Percentiles rank a stretch among this genome's conserved stretches.
Conservation (phyloP, 2,797 vertebrate species). For the Paguma larvata region DNA sequence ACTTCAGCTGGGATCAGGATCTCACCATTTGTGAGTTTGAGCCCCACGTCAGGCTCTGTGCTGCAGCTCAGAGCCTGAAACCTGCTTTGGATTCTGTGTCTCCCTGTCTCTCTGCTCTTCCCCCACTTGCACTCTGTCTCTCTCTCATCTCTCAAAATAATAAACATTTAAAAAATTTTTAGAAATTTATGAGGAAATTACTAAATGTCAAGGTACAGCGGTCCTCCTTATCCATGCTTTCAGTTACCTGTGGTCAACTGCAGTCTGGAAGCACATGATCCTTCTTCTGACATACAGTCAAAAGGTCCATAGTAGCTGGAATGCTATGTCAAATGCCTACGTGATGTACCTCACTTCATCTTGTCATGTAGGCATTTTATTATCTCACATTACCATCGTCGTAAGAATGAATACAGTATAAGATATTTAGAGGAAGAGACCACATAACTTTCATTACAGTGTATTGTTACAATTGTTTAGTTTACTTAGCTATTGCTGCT, state of each 20-base stretch:
- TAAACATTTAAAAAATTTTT: not conserved
- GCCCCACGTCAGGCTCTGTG: too few species aligned
- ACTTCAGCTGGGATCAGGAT: too few species aligned
- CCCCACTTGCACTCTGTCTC: too few species aligned
- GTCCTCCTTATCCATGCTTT: not conserved
- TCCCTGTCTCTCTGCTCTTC: too few species aligned
- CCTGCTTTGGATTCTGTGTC: too few species aligned
- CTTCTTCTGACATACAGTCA: not conserved
- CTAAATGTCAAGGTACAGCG: not conserved
- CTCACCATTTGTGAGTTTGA: too few species aligned
- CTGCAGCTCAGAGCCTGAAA: too few species aligned
- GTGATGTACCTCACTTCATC: not conserved
- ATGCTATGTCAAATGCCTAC: not conserved
- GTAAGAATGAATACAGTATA: not conserved
- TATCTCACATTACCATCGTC: not conserved
- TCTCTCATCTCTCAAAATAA: too few species aligned
- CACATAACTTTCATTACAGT: not conserved
- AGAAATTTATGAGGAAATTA: conserved; percentile 17
- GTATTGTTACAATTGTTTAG: not conserved
- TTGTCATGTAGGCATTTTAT: not conserved
- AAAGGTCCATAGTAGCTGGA: not conserved
- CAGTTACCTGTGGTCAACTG: not conserved
- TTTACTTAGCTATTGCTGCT: not conserved
- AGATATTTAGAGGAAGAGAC: not conserved
- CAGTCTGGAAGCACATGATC: not conserved